Evolutionary conservation across 2,797 vertebrate genomes (phyloP).

Genomic region (Danio kyathit): DNA sequence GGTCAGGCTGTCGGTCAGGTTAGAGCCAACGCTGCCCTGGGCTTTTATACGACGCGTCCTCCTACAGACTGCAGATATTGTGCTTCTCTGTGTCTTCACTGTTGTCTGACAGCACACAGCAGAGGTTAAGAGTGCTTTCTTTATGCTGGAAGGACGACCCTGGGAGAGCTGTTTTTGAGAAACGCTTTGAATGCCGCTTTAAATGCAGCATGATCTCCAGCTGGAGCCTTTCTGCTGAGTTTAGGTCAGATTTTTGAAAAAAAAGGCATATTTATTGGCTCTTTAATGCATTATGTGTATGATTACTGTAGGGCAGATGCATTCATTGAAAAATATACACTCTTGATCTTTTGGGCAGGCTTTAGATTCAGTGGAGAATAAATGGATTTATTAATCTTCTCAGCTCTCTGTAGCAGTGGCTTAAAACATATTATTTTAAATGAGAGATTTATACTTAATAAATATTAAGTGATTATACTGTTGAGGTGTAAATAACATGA

Average conservation of each 20-base stretch:
- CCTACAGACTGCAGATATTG: constrained; percentile 10
- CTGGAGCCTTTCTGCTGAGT: not conserved
- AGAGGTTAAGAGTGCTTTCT: constrained; percentile 34
- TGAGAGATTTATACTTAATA: too few species aligned
- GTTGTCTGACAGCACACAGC: constrained; percentile 24
- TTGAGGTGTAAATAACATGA: too few species aligned
- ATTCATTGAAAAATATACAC: not conserved
- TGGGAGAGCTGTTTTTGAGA: constrained; percentile 20
- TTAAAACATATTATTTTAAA: too few species aligned
- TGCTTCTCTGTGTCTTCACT: constrained; percentile 28
- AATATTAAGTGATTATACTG: too few species aligned
- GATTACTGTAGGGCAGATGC: not conserved
- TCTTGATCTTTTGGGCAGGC: not conserved
- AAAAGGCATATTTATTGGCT: not conserved
- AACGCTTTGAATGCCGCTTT: not conserved
- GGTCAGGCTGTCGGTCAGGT: constrained; percentile 34
- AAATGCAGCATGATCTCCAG: not conserved
- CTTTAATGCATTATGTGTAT: constrained; percentile 13
- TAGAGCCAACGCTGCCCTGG: constrained; percentile 26
- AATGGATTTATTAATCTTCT: not conserved
- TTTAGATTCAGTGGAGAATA: not conserved
- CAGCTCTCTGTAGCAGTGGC: too few species aligned
- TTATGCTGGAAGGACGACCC: constrained; percentile 3
- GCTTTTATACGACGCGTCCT: constrained; percentile 15
- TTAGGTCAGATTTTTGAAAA: not conserved